Percentiles rank a stretch among this genome's conserved stretches.
Evolutionary conservation across 1,140 invertebrate species (phyloP).

Genomic region (Babylonia areolata): DNA sequence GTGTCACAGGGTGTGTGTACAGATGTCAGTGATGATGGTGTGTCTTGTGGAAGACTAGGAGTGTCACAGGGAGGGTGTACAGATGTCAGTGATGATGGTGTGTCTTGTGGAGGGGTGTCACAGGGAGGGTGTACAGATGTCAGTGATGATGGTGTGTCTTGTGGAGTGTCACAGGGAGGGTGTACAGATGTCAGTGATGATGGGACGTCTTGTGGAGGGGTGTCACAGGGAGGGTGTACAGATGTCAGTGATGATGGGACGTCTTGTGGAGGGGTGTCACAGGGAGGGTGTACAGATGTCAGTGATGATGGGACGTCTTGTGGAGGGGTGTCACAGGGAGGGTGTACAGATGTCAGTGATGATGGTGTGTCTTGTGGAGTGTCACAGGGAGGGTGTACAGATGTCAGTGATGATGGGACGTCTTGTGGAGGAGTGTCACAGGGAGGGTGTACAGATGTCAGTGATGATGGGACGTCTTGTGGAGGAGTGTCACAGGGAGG

Average conservation of each 20-base stretch:
- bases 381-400: too few relatives aligned
- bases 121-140: neutral
- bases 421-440: too few relatives aligned
- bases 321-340: too few relatives aligned
- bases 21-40: neutral
- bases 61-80: too few relatives aligned
- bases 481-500: too few relatives aligned
- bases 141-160: neutral
- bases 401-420: neutral
- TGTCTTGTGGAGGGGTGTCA: neutral
- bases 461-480: neutral
- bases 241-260: neutral
- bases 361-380: neutral
- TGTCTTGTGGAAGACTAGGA: neutral
- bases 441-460: neutral
- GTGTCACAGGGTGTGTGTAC: neutral
- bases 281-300: neutral
- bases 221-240: too few relatives aligned
- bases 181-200: neutral
- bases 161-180: too few relatives aligned
- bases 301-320: neutral
- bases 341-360: neutral
- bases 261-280: too few relatives aligned
- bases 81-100: neutral
- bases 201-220: neutral